Percentiles rank a stretch among this genome's conserved stretches.
Conservation (phyloP, 37 sponge, comb jelly and placozoan genomes). For the Aplysina aerophoba region DNA sequence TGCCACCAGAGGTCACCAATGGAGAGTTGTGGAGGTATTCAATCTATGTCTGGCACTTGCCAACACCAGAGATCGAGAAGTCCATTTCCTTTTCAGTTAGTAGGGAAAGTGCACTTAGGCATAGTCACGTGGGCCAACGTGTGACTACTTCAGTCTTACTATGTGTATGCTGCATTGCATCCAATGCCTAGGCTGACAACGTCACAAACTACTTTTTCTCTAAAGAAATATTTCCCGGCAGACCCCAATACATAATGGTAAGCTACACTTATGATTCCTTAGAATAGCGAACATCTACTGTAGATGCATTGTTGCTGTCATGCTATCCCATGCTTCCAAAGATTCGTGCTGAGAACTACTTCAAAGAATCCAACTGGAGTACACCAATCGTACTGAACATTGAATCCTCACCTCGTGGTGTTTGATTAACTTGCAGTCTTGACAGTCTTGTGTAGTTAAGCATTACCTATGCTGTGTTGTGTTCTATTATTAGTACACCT, state of each 20-base stretch:
- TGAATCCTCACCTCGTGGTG: background rate
- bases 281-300: too few relatives aligned
- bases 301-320: too few relatives aligned
- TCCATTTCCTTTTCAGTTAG: too few relatives aligned
- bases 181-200: background rate
- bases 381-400: background rate
- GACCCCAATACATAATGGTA: constrained; percentile 18
- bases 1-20: background rate
- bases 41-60: constrained; percentile 4
- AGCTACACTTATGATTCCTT: background rate
- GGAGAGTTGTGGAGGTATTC: background rate
- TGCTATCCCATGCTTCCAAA: background rate
- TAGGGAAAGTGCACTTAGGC: too few relatives aligned
- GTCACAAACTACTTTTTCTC: background rate
- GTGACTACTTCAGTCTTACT: too few relatives aligned
- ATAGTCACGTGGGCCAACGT: too few relatives aligned
- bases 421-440: too few relatives aligned
- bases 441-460: too few relatives aligned
- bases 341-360: constrained; percentile 18
- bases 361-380: constrained; percentile 33
- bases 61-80: background rate
- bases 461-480: too few relatives aligned
- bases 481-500: too few relatives aligned
- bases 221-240: constrained; percentile 19
- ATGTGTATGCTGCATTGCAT: too few relatives aligned